Conservation (phyloP, 2,113 vertebrate species). For the Haplochromis burtoni region DNA sequence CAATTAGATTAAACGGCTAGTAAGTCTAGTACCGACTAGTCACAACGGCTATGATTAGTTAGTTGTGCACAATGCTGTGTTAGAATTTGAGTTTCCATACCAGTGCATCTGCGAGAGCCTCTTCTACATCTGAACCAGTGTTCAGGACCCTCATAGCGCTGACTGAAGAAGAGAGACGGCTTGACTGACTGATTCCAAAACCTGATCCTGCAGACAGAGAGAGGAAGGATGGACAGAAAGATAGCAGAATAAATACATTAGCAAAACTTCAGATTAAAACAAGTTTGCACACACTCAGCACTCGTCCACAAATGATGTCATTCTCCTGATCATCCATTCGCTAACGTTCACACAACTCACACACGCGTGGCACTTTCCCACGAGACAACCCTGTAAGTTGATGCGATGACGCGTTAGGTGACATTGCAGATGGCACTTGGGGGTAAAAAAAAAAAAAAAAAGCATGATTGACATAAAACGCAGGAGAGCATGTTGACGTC, state of each 20-base stretch:
- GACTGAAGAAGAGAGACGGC: slow-evolving; percentile 88
- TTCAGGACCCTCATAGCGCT: slow-evolving; percentile 95
- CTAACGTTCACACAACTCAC: background rate
- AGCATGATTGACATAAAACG: slow-evolving; percentile 25
- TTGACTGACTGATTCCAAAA: slow-evolving; percentile 88
- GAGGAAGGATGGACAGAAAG: background rate
- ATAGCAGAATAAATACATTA: background rate
- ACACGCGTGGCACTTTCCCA: background rate
- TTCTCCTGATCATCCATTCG: background rate
- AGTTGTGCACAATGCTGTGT: background rate
- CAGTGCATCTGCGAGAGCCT: slow-evolving; percentile 93
- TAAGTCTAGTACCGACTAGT: background rate
- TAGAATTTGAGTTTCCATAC: slow-evolving; percentile 58
- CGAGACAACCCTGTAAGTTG: slow-evolving; percentile 21
- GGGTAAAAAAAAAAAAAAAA: slow-evolving; percentile 15
- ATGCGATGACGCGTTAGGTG: slow-evolving; percentile 46
- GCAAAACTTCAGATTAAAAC: background rate
- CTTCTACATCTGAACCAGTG: slow-evolving; percentile 92
- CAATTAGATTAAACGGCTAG: background rate
- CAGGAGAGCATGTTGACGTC: background rate
- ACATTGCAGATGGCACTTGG: slow-evolving; percentile 19
- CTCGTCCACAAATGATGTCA: background rate
- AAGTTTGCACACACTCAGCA: background rate
- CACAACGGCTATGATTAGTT: background rate
- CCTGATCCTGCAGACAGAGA: slow-evolving; percentile 69